A percentile compares a stretch with the other conserved stretches of the same genome.
Evolutionary conservation across 2,797 vertebrate genomes (phyloP).

Genomic region (Adrianichthys oophorus): DNA sequence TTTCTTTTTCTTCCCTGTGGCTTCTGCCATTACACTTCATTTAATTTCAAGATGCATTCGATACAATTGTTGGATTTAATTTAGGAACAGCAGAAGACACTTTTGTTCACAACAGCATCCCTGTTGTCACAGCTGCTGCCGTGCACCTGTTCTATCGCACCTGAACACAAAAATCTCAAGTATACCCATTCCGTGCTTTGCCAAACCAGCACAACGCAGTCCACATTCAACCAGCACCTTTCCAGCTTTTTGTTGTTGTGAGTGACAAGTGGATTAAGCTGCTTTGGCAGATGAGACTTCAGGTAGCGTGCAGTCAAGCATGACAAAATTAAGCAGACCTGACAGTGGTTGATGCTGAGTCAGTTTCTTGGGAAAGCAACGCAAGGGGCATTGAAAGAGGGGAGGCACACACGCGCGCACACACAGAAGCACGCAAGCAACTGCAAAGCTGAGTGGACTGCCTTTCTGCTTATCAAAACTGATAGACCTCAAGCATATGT

Average conservation of each 20-base stretch:
- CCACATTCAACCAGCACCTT: slow-evolving; percentile 55
- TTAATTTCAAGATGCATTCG: not conserved
- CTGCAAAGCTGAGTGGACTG: slow-evolving; percentile 42
- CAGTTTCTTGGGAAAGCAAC: slow-evolving; percentile 60
- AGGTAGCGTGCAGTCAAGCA: slow-evolving; percentile 77
- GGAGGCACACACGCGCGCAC: slow-evolving; percentile 14
- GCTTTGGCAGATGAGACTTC: slow-evolving; percentile 72
- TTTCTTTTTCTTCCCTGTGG: too few species aligned
- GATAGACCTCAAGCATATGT: slow-evolving; percentile 50
- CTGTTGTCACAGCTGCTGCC: slow-evolving; percentile 18
- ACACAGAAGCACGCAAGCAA: slow-evolving; percentile 20
- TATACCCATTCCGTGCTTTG: slow-evolving; percentile 18
- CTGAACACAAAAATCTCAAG: slow-evolving; percentile 23
- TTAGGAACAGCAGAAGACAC: not conserved
- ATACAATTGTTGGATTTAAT: not conserved
- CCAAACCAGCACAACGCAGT: slow-evolving; percentile 34
- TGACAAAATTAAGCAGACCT: slow-evolving; percentile 76
- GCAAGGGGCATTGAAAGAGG: slow-evolving; percentile 30
- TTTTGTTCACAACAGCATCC: slow-evolving; percentile 2
- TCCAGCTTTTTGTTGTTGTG: slow-evolving; percentile 67
- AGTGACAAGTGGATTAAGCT: slow-evolving; percentile 76
- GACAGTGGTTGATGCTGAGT: slow-evolving; percentile 82
- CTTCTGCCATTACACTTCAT: too few species aligned
- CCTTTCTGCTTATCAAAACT: slow-evolving; percentile 48
- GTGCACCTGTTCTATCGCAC: slow-evolving; percentile 34